phyloP scores from a whole-genome alignment of 2,113 vertebrate species.

The Mystacornis crossleyi region DNA sequence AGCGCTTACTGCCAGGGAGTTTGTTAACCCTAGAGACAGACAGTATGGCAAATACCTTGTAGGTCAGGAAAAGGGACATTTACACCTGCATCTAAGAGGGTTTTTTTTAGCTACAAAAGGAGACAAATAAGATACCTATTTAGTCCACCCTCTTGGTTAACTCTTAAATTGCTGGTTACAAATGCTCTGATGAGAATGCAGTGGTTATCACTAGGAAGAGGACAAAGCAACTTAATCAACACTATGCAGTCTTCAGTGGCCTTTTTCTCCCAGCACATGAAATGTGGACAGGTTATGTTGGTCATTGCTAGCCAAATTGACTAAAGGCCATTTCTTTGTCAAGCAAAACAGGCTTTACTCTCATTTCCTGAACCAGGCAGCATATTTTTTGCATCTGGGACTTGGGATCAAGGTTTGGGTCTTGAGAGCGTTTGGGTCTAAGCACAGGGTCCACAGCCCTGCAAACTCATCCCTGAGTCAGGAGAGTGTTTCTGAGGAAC shows the following conservation, averaged over 20 bases:
- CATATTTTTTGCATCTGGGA: not conserved
- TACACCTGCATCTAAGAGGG: not conserved
- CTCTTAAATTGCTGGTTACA: not conserved
- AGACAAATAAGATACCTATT: not conserved
- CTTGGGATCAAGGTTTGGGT: not conserved
- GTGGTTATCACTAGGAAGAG: not conserved
- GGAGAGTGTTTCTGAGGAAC: not conserved
- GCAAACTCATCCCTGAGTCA: not conserved
- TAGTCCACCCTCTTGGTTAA: not conserved
- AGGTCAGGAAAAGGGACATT: not conserved
- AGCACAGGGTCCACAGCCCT: not conserved
- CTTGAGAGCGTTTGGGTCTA: not conserved
- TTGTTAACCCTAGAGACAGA: conserved; percentile 8
- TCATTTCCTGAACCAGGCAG: not conserved
- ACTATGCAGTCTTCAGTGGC: not conserved
- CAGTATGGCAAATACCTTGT: not conserved
- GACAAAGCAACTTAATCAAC: not conserved
- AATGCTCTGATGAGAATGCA: not conserved
- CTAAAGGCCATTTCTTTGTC: not conserved
- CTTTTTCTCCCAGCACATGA: not conserved
- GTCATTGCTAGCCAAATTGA: not conserved
- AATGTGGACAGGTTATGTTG: not conserved
- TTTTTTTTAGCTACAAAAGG: not conserved
- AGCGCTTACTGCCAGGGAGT: not conserved
- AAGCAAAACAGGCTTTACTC: not conserved